These are phyloP conservation scores for Macroteleia sp. DNA, from an alignment of 2,888 invertebrate genomes.

Conservation along the genomic window DNA sequence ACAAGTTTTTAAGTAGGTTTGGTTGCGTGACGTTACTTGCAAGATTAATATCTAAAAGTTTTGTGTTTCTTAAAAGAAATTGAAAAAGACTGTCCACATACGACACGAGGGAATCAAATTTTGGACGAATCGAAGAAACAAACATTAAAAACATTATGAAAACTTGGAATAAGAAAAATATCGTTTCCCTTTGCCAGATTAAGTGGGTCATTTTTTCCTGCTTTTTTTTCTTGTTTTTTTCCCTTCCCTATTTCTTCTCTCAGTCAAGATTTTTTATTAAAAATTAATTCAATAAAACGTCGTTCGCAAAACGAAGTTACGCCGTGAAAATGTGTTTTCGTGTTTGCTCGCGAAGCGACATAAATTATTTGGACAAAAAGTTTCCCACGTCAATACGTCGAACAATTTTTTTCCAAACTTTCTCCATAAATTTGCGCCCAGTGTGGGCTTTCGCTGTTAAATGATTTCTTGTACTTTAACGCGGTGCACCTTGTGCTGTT, in stretches of 20 bases:
- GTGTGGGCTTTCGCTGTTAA: no score
- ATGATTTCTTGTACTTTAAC: neutral
- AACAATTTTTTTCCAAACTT: no score
- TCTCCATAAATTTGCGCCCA: no score
- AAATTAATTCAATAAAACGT: no score
- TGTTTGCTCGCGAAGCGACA: no score
- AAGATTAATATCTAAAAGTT: constrained; percentile 16
- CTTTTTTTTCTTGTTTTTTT: neutral
- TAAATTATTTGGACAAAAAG: no score
- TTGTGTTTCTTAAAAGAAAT: neutral
- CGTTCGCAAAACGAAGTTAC: no score
- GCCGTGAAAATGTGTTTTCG: no score
- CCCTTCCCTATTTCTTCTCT: neutral
- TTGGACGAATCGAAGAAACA: neutral
- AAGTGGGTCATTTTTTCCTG: constrained; percentile 26
- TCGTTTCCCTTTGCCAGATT: neutral
- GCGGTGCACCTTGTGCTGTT: neutral
- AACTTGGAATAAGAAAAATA: neutral
- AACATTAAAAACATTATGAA: neutral
- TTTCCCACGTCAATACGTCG: no score
- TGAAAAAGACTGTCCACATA: neutral
- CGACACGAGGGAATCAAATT: constrained; percentile 1
- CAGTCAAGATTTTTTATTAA: no score
- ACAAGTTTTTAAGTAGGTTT: constrained; percentile 22
- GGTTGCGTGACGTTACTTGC: constrained; percentile 27